Conservation (phyloP, 2,797 vertebrate species). For the Danio albolineatus region DNA sequence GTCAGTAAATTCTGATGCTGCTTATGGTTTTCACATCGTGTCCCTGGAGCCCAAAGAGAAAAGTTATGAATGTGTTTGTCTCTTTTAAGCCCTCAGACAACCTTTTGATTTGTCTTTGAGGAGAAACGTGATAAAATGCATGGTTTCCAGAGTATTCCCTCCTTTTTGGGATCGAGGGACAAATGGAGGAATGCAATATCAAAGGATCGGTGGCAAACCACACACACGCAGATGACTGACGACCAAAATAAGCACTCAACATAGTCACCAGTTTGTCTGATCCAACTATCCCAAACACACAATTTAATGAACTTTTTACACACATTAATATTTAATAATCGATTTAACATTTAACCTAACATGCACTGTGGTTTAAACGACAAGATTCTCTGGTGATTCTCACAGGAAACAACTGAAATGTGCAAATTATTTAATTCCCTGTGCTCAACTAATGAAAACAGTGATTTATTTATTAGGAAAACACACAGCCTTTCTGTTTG, state of each 20-base stretch:
- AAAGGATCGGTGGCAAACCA: background rate
- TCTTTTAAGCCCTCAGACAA: background rate
- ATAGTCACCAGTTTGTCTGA: background rate
- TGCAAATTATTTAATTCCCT: background rate
- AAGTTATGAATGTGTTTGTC: conserved; percentile 36
- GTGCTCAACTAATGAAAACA: background rate
- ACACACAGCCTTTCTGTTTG: background rate
- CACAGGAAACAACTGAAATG: background rate
- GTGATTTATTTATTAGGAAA: background rate
- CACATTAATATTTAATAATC: background rate
- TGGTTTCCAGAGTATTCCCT: background rate
- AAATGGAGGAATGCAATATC: conserved; percentile 17
- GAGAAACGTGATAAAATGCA: conserved; percentile 35
- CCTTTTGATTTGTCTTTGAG: conserved; percentile 10
- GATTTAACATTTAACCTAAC: background rate
- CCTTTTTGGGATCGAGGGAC: background rate
- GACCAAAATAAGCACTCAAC: background rate
- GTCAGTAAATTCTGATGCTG: background rate
- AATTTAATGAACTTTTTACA: background rate
- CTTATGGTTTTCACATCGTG: conserved; percentile 12
- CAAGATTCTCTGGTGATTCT: too few relatives aligned
- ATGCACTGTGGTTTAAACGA: too few relatives aligned
- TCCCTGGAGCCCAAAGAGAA: background rate
- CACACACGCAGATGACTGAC: background rate
- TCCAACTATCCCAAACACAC: background rate